A percentile compares a stretch with the other conserved stretches of the same genome.
phyloP scores from a whole-genome alignment of 2,113 vertebrate species.

The Recurvirostra avosetta region DNA sequence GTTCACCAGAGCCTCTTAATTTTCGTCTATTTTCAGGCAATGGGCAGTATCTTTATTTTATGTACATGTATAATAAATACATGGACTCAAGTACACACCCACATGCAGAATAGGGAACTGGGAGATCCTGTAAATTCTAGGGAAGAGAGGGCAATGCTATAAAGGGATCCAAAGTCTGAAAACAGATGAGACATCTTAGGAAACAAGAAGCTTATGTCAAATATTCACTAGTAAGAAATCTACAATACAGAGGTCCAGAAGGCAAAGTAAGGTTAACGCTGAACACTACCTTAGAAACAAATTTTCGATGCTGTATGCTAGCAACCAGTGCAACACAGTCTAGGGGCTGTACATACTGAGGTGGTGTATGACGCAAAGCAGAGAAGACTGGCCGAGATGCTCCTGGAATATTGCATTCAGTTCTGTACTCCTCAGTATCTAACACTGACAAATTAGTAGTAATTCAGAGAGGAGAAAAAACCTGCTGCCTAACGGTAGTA shows the following conservation, averaged over 20 bases:
- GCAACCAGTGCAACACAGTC: neutral
- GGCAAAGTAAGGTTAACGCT: neutral
- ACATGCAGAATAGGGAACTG: neutral
- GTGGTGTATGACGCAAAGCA: neutral
- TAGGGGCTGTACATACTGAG: neutral
- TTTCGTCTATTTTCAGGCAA: neutral
- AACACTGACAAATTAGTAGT: neutral
- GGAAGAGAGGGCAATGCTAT: fast-evolving
- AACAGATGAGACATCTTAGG: neutral
- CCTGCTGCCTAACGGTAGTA: neutral
- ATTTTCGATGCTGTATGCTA: neutral
- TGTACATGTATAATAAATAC: neutral
- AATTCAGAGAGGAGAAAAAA: neutral
- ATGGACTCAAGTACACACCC: neutral
- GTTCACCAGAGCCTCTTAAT: neutral
- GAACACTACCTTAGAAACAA: neutral
- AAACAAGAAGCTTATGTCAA: neutral
- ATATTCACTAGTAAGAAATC: neutral
- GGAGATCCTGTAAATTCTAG: neutral
- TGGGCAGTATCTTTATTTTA: neutral
- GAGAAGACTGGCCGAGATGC: neutral
- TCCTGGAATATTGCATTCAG: neutral
- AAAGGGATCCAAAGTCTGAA: neutral
- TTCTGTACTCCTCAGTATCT: neutral
- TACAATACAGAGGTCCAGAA: neutral